Percentiles rank a stretch among this genome's conserved stretches.
Evolutionary conservation across 2,888 invertebrate species (phyloP).

Genomic region (Herminia tarsipennalis): DNA sequence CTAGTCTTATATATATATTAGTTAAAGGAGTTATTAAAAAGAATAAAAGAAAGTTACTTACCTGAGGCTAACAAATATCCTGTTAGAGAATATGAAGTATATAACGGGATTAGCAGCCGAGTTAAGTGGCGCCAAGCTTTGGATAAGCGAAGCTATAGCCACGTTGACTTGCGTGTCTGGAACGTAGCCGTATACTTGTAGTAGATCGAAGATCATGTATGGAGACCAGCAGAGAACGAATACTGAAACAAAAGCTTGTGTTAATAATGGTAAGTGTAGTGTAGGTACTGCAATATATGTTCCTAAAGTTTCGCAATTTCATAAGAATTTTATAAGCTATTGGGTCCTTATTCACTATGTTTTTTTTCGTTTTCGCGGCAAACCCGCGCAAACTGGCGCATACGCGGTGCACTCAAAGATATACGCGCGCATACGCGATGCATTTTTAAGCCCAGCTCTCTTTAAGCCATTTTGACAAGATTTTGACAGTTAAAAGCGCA

Average conservation of each 20-base stretch:
- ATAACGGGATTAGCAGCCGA: constrained; percentile 98
- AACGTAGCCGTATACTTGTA: constrained; percentile 94
- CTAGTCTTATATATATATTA: too few relatives aligned
- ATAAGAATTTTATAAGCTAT: too few relatives aligned
- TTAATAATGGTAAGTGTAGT: background rate
- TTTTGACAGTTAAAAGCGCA: too few relatives aligned
- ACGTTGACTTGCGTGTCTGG: constrained; percentile 90
- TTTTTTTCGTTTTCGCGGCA: too few relatives aligned
- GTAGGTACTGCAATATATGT: background rate
- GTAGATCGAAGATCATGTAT: constrained; percentile 95
- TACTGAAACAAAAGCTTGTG: constrained; percentile 85
- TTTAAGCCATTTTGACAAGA: too few relatives aligned
- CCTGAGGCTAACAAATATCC: constrained; percentile 94
- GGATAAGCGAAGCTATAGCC: constrained; percentile 95
- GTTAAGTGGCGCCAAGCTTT: constrained; percentile 96
- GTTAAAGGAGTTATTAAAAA: background rate
- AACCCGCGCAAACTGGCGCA: too few relatives aligned
- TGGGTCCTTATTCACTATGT: too few relatives aligned
- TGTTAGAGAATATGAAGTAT: constrained; percentile 96
- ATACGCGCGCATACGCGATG: too few relatives aligned
- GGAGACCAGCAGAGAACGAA: constrained; percentile 98
- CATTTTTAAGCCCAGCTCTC: too few relatives aligned
- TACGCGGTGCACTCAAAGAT: too few relatives aligned
- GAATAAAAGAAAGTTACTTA: constrained; percentile 67
- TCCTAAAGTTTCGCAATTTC: too few relatives aligned